phyloP scores from a whole-genome alignment of 2,888 invertebrate species.

The Mellilla xanthometata region DNA sequence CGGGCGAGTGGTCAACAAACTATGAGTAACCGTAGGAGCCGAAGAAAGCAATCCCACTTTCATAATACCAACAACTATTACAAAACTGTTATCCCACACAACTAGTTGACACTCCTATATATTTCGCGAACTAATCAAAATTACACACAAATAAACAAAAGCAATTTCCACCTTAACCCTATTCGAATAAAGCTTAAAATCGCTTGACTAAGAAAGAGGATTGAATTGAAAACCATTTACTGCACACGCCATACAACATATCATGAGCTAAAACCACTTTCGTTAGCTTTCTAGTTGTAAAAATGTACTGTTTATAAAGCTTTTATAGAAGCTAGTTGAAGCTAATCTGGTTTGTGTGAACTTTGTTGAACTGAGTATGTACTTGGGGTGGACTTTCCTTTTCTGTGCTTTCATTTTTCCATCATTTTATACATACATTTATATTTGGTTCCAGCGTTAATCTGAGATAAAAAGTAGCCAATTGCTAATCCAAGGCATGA shows the following conservation, averaged over 20 bases:
- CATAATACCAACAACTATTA: slow-evolving; percentile 28
- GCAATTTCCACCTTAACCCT: slow-evolving; percentile 25
- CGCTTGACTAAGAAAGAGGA: background rate
- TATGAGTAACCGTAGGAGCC: slow-evolving; percentile 6
- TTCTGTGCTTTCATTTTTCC: slow-evolving; percentile 16
- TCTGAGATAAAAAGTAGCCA: too few relatives aligned
- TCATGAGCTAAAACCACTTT: slow-evolving; percentile 22
- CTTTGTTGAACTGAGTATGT: slow-evolving; percentile 3
- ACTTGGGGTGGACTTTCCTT: slow-evolving; percentile 10
- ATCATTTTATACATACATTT: too few relatives aligned
- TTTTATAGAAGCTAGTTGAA: background rate
- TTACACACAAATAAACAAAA: slow-evolving; percentile 12
- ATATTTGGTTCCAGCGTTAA: too few relatives aligned
- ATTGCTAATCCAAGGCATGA: too few relatives aligned
- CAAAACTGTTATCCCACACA: slow-evolving; percentile 20
- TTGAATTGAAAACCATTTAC: slow-evolving; percentile 8
- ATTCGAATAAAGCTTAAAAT: slow-evolving; percentile 18
- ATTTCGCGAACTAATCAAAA: slow-evolving; percentile 10
- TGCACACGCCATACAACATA: slow-evolving; percentile 1
- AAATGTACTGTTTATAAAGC: slow-evolving; percentile 21
- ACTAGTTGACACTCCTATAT: slow-evolving; percentile 15
- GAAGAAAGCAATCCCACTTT: slow-evolving; percentile 19
- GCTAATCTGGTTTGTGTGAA: slow-evolving; percentile 5
- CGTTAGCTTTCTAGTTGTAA: slow-evolving; percentile 33
- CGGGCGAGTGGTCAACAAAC: background rate